Evolutionary conservation across 2,888 invertebrate species (phyloP).

Genomic region (Thymelicus lineola): DNA sequence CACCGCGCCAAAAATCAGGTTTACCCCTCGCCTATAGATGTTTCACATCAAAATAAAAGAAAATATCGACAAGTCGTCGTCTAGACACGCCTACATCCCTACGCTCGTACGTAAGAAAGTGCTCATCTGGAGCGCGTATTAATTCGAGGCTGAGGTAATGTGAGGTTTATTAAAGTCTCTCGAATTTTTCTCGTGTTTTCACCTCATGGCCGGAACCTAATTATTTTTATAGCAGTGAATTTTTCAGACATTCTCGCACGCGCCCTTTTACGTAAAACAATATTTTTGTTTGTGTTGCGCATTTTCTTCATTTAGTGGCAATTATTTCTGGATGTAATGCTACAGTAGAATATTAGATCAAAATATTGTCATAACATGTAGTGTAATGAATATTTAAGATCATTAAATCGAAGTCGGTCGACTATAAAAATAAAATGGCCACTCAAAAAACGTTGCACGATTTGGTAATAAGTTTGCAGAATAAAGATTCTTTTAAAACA

Average conservation of each 20-base stretch:
- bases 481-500: too few species aligned
- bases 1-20: too few species aligned
- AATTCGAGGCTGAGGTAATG: constrained; percentile 63
- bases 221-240: constrained; percentile 53
- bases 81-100: constrained; percentile 45
- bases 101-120: constrained; percentile 43
- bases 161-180: constrained; percentile 68
- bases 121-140: constrained; percentile 57
- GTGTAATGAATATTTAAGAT: too few species aligned
- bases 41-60: too few species aligned
- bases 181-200: constrained; percentile 60
- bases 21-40: too few species aligned
- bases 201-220: constrained; percentile 55
- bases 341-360: too few species aligned
- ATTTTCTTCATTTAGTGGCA: constrained; percentile 2
- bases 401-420: too few species aligned
- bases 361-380: too few species aligned
- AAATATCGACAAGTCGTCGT: not conserved
- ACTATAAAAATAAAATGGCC: too few species aligned
- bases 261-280: constrained; percentile 1
- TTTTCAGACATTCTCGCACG: constrained; percentile 37
- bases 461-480: too few species aligned
- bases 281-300: constrained; percentile 16
- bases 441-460: too few species aligned
- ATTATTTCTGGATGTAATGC: not conserved